Conservation (phyloP, 2,797 vertebrate species). For the Enteromius mattozi region DNA sequence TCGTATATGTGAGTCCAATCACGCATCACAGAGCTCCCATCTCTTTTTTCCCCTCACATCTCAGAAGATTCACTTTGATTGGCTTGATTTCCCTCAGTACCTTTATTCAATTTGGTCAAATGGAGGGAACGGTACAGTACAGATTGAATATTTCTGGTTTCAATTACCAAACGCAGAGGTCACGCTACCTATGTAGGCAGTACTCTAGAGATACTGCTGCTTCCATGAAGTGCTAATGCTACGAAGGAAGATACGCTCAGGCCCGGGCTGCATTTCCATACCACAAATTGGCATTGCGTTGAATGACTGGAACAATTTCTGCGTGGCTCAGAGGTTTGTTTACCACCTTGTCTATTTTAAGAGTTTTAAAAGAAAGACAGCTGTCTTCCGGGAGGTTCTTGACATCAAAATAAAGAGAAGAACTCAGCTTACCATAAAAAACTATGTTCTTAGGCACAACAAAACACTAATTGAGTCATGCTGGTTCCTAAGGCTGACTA, state of each 20-base stretch:
- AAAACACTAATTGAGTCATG: conserved; percentile 70
- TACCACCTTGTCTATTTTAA: conserved; percentile 49
- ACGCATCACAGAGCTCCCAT: conserved; percentile 33
- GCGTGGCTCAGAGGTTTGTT: conserved; percentile 37
- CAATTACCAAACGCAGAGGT: conserved; percentile 48
- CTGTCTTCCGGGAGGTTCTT: conserved; percentile 64
- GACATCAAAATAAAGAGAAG: conserved; percentile 60
- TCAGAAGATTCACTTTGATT: conserved; percentile 37
- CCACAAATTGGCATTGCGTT: conserved; percentile 7
- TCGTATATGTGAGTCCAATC: conserved; percentile 22
- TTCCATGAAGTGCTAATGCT: conserved; percentile 27
- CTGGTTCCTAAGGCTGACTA: conserved; percentile 68
- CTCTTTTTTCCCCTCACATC: conserved; percentile 35
- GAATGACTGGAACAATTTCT: conserved; percentile 15
- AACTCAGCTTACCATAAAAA: conserved; percentile 27
- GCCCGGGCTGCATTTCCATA: neutral
- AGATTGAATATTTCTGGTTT: conserved; percentile 47
- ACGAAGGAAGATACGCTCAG: conserved; percentile 12
- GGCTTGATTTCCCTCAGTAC: conserved; percentile 47
- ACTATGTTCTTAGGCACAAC: conserved; percentile 38
- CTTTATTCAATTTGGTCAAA: conserved; percentile 56
- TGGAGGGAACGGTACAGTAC: conserved; percentile 44
- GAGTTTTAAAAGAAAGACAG: conserved; percentile 41
- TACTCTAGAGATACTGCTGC: conserved; percentile 27
- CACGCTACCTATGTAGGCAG: conserved; percentile 32